These are phyloP conservation scores for Apis cerana DNA, from an alignment of 1,140 invertebrate species.

Conservation along the genomic window DNA sequence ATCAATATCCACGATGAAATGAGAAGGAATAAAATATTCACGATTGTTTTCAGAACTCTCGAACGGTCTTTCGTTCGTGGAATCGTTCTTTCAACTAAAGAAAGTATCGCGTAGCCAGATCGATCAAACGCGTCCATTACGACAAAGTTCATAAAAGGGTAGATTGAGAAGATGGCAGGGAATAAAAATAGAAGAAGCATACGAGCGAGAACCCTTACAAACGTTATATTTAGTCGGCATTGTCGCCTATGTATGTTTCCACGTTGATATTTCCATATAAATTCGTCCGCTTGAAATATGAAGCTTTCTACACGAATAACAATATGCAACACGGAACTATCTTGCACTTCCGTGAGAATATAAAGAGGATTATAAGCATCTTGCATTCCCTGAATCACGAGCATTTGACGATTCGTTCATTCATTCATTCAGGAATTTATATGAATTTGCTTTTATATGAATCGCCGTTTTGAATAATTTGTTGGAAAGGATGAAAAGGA, in stretches of 20 bases:
- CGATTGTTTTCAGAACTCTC: background rate
- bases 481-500: background rate
- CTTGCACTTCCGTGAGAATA: background rate
- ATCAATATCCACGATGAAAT: background rate
- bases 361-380: background rate
- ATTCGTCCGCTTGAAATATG: background rate
- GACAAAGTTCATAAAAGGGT: constrained; percentile 18
- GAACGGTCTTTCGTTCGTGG: background rate
- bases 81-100: background rate
- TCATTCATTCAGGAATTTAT: no score
- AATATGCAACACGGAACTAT: background rate
- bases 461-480: background rate
- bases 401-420: background rate
- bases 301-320: background rate
- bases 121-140: background rate
- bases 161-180: background rate
- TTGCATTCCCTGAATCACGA: background rate
- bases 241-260: background rate
- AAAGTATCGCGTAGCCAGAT: background rate
- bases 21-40: no score
- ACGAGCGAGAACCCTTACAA: background rate
- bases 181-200: constrained; percentile 34
- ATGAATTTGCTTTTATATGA: no score
- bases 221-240: background rate
- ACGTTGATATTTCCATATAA: background rate